Evolutionary conservation across 2,888 invertebrate species (phyloP).

Genomic region (Vesta saturnalis): DNA sequence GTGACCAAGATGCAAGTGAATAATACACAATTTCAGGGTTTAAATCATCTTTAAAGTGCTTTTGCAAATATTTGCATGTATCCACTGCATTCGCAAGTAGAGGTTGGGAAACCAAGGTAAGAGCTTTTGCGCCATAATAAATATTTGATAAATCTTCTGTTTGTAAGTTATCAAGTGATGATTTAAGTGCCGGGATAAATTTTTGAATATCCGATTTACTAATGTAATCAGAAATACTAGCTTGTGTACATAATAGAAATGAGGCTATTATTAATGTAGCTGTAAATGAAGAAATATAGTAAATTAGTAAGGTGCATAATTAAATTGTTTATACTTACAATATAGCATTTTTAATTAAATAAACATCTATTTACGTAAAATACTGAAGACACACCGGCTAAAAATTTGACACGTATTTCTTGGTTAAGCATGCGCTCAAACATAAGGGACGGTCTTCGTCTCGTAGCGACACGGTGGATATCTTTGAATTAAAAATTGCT

Average conservation of each 20-base stretch:
- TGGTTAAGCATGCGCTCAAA: slow-evolving; percentile 33
- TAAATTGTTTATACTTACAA: slow-evolving; percentile 31
- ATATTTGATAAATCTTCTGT: slow-evolving; percentile 71
- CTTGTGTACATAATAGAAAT: slow-evolving; percentile 43
- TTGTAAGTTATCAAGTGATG: slow-evolving; percentile 50
- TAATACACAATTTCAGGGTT: slow-evolving; percentile 52
- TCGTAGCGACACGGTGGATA: too few relatives aligned
- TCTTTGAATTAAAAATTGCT: too few relatives aligned
- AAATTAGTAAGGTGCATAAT: background rate
- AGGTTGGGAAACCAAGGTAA: slow-evolving; percentile 71
- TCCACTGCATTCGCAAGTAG: slow-evolving; percentile 65
- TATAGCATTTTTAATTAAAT: slow-evolving; percentile 29
- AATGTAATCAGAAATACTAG: slow-evolving; percentile 59
- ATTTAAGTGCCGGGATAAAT: slow-evolving; percentile 51
- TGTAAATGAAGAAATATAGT: slow-evolving; percentile 16
- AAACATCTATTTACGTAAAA: slow-evolving; percentile 17
- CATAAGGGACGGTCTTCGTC: too few relatives aligned
- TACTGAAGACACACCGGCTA: slow-evolving; percentile 35
- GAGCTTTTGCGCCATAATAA: slow-evolving; percentile 80
- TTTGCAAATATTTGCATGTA: slow-evolving; percentile 61
- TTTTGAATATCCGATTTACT: slow-evolving; percentile 52
- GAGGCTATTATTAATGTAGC: slow-evolving; percentile 20
- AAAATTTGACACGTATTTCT: slow-evolving; percentile 39
- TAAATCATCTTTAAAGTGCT: slow-evolving; percentile 50
- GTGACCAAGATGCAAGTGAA: slow-evolving; percentile 51